Evolutionary conservation across 2,888 invertebrate species (phyloP).

Genomic region (Oegoconia quadripuncta): DNA sequence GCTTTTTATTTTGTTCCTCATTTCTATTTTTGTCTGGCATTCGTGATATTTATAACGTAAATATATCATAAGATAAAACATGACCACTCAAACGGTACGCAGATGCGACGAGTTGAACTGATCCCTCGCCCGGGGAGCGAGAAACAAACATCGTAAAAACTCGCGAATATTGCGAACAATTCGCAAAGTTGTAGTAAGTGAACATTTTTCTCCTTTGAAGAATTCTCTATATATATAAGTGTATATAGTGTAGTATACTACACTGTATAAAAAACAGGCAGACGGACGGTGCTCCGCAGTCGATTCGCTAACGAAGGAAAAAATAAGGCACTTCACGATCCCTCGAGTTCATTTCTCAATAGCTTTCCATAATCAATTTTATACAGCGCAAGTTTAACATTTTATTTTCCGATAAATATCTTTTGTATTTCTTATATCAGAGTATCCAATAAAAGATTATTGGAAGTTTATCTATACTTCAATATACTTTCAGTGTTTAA

Average conservation of each 20-base stretch:
- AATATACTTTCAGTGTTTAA: no score
- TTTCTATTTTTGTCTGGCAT: neutral
- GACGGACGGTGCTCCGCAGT: no score
- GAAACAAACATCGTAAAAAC: conserved; percentile 62
- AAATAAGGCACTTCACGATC: conserved; percentile 36
- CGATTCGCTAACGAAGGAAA: conserved; percentile 39
- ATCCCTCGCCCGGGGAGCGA: conserved; percentile 45
- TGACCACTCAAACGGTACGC: conserved; percentile 52
- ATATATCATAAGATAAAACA: conserved; percentile 43
- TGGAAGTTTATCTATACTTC: no score
- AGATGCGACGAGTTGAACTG: conserved; percentile 58
- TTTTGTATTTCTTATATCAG: no score
- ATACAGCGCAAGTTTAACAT: conserved; percentile 6
- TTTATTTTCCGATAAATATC: no score
- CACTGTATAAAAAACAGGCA: no score
- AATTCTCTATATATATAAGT: no score
- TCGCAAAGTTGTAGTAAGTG: conserved; percentile 52
- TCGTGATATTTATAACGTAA: conserved; percentile 2
- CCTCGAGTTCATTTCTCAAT: conserved; percentile 20
- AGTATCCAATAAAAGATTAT: no score
- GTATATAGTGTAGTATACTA: no score
- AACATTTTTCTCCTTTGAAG: conserved; percentile 46
- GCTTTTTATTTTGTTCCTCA: no score
- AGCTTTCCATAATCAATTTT: conserved; percentile 10
- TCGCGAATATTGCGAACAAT: conserved; percentile 58